These are phyloP conservation scores for Eriosoma lanigerum DNA, from an alignment of 1,140 invertebrate genomes.

Conservation along the genomic window DNA sequence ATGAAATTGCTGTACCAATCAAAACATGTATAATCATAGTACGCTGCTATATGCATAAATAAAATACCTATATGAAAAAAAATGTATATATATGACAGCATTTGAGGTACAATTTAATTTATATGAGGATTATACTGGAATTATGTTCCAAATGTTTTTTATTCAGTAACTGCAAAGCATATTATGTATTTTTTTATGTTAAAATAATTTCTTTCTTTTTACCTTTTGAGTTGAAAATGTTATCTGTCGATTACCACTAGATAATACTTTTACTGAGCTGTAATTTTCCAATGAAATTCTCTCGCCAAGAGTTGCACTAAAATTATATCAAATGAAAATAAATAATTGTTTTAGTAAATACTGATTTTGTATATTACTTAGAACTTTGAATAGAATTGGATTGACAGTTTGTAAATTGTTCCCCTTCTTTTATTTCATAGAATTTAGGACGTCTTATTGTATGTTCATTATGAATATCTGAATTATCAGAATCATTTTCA, in stretches of 20 bases:
- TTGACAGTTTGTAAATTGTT: constrained; percentile 65
- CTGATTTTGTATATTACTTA: constrained; percentile 51
- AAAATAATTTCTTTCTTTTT: no score
- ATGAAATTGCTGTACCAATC: no score
- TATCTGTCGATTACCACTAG: constrained; percentile 55
- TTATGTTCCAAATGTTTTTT: no score
- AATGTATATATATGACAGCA: no score
- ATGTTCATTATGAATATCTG: constrained; percentile 55
- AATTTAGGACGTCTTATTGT: constrained; percentile 62
- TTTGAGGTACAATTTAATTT: no score
- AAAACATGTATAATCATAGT: no score
- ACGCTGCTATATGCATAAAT: no score
- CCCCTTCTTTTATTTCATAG: constrained; percentile 68
- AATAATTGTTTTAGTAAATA: neutral
- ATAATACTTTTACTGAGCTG: constrained; percentile 52
- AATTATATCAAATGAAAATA: neutral
- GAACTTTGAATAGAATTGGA: constrained; percentile 54
- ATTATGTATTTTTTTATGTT: neutral
- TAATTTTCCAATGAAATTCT: constrained; percentile 53
- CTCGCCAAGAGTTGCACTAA: constrained; percentile 54
- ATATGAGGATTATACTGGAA: no score
- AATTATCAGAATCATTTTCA: constrained; percentile 58
- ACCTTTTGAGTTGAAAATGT: constrained; percentile 54
- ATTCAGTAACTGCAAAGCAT: no score
- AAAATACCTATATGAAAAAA: no score